Conservation (phyloP, 1,140 invertebrate genomes). For the Luehdorfia chinensis region DNA sequence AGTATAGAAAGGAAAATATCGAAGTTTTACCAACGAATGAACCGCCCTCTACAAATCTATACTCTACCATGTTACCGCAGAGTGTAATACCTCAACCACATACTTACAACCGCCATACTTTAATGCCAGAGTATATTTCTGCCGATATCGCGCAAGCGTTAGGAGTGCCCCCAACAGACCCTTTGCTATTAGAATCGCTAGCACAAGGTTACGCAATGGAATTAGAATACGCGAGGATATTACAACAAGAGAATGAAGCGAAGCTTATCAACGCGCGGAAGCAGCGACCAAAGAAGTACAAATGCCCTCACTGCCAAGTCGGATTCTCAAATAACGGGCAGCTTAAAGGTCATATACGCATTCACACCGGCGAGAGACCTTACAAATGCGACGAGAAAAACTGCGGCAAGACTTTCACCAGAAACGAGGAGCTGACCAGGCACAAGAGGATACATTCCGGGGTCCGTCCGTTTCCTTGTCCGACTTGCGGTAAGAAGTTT, state of each 20-base stretch:
- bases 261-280: constrained; percentile 83
- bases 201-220: constrained; percentile 80
- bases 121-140: constrained; percentile 57
- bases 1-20: constrained; percentile 21
- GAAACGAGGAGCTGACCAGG: constrained; percentile 95
- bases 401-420: constrained; percentile 93
- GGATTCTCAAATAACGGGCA: constrained; percentile 96
- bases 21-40: constrained; percentile 8
- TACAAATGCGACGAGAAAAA: constrained; percentile 90
- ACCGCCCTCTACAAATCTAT: constrained; percentile 15
- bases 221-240: constrained; percentile 80
- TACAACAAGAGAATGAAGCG: constrained; percentile 81
- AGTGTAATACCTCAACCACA: constrained; percentile 19
- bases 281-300: constrained; percentile 91
- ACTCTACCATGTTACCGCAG: constrained; percentile 19
- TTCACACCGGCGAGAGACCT: constrained; percentile 94
- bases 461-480: constrained; percentile 87
- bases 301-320: constrained; percentile 91
- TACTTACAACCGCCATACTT: constrained; percentile 35
- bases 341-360: constrained; percentile 92
- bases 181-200: constrained; percentile 72
- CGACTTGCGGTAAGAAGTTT: constrained; percentile 90
- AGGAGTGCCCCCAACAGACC: constrained; percentile 72
- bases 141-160: constrained; percentile 73
- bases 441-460: constrained; percentile 95